These are phyloP conservation scores for Actenoides hombroni DNA, from an alignment of 2,113 vertebrate species.

Conservation along the genomic window DNA sequence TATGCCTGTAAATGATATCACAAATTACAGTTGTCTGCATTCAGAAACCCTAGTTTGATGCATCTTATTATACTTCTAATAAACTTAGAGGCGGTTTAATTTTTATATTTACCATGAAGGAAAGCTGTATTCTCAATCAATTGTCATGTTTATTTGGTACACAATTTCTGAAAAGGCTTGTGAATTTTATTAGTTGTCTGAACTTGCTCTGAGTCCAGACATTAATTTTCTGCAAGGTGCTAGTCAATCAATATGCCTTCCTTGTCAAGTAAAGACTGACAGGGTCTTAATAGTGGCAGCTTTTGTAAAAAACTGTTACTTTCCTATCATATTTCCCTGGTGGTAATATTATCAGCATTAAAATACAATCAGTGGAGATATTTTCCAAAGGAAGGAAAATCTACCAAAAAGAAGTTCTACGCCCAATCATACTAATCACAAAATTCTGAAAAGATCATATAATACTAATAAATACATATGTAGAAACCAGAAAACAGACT, in stretches of 20 bases:
- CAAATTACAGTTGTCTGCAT: conserved; percentile 22
- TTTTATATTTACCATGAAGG: not conserved
- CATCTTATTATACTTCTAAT: not conserved
- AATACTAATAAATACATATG: not conserved
- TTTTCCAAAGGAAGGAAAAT: not conserved
- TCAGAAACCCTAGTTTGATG: not conserved
- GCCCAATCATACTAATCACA: not conserved
- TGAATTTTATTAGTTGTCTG: not conserved
- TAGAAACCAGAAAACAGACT: not conserved
- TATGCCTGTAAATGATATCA: conserved; percentile 17
- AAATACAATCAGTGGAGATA: not conserved
- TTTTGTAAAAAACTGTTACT: conserved; percentile 8
- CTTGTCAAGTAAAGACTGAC: conserved; percentile 11
- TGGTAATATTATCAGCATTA: not conserved
- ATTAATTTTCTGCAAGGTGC: conserved; percentile 1
- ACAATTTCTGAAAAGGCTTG: conserved; percentile 3
- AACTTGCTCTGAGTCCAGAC: not conserved
- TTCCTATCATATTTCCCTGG: not conserved
- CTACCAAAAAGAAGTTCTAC: not conserved
- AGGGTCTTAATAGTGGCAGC: not conserved
- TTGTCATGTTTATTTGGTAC: not conserved
- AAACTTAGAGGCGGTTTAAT: not conserved
- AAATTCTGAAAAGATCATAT: not conserved
- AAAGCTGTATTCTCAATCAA: not conserved
- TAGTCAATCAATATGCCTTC: conserved; percentile 8